Evolutionary conservation across 2,113 vertebrate species (phyloP).

Genomic region (Mastomys coucha): DNA sequence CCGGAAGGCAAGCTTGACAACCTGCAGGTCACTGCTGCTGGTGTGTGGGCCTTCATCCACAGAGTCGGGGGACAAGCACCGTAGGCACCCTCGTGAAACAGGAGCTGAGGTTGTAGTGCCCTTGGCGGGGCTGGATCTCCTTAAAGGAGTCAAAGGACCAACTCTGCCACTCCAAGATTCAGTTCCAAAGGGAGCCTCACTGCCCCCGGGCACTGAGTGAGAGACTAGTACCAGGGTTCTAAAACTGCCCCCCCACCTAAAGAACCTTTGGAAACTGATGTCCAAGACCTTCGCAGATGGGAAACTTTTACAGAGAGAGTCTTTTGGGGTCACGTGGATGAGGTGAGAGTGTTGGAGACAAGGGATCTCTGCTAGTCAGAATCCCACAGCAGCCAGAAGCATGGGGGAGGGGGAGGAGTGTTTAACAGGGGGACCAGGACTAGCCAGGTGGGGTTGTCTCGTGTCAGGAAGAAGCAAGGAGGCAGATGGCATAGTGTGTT

Average conservation of each 20-base stretch:
- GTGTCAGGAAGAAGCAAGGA: background rate
- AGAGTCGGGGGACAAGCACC: rapidly evolving
- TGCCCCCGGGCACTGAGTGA: too few relatives aligned
- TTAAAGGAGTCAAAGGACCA: background rate
- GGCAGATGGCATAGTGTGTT: background rate
- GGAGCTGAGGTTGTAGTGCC: rapidly evolving
- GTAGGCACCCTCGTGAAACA: background rate
- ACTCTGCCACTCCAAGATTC: background rate
- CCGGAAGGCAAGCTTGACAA: background rate
- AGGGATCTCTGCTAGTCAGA: background rate
- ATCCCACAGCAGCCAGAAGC: background rate
- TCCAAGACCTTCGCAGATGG: background rate
- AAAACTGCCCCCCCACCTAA: rapidly evolving
- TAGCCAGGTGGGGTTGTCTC: background rate
- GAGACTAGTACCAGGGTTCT: background rate
- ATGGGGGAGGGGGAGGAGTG: too few relatives aligned
- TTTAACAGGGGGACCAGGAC: background rate
- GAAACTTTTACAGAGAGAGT: background rate
- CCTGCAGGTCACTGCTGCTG: background rate
- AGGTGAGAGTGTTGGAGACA: background rate
- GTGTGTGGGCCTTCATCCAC: rapidly evolving
- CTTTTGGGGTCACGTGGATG: rapidly evolving
- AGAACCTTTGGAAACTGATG: background rate
- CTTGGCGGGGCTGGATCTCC: background rate
- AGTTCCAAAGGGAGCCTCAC: background rate